Conservation (phyloP, 2,797 vertebrate genomes). For the Tadarida brasiliensis region DNA sequence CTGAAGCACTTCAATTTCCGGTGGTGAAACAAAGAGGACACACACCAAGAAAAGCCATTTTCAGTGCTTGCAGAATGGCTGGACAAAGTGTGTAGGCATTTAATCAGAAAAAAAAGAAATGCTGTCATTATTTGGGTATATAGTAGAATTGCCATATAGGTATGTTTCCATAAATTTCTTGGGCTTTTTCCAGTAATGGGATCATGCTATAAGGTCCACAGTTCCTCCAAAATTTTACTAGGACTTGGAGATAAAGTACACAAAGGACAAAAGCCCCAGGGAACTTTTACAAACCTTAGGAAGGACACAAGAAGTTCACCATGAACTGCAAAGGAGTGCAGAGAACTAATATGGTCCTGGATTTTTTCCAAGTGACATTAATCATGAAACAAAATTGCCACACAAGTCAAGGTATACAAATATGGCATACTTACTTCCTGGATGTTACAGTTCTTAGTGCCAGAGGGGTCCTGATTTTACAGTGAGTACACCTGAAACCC, state of each 20-base stretch:
- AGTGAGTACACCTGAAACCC: background rate
- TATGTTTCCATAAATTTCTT: background rate
- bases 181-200: background rate
- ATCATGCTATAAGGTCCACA: background rate
- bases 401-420: background rate
- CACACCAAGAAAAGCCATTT: conserved; percentile 64
- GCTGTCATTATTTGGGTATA: background rate
- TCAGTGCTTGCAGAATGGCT: background rate
- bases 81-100: background rate
- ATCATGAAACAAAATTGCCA: background rate
- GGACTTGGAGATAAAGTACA: background rate
- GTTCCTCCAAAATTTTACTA: background rate
- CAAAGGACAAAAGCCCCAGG: background rate
- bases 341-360: background rate
- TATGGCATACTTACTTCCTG: background rate
- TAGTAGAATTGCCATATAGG: background rate
- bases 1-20: conserved; percentile 74
- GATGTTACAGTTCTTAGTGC: background rate
- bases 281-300: background rate
- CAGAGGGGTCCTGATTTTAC: background rate
- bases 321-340: background rate
- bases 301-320: background rate
- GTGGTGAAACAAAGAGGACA: conserved; percentile 72
- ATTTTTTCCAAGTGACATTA: conserved; percentile 1
- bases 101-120: background rate